A percentile compares a stretch with the other conserved stretches of the same genome.
phyloP scores from a whole-genome alignment of 2,888 invertebrate species.

The Acholoe squamosa region DNA sequence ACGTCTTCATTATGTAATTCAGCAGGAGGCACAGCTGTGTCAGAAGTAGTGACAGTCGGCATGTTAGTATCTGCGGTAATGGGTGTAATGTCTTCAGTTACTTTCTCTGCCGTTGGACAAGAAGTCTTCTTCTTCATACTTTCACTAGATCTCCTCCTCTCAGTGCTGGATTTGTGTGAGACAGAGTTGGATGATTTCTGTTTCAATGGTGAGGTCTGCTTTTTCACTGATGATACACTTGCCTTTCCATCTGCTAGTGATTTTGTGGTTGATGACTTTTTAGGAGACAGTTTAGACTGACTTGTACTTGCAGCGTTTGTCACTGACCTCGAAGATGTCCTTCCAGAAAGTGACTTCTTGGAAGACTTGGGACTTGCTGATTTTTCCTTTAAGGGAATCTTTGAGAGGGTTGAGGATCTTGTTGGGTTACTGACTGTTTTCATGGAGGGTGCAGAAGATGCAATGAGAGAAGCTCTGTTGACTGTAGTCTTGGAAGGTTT shows the following conservation, averaged over 20 bases:
- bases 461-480: background rate
- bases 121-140: background rate
- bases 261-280: background rate
- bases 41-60: too few relatives aligned
- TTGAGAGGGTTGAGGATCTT: background rate
- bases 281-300: background rate
- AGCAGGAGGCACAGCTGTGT: background rate
- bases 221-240: background rate
- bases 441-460: background rate
- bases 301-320: background rate
- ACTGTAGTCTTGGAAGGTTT: slow-evolving; percentile 2
- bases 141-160: background rate
- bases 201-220: background rate
- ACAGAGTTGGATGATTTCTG: background rate
- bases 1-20: background rate
- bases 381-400: background rate
- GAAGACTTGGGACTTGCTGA: background rate
- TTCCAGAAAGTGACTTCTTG: background rate
- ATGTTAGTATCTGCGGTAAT: background rate
- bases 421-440: background rate
- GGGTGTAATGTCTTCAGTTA: background rate
- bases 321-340: background rate
- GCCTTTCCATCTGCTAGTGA: background rate
- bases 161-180: background rate
- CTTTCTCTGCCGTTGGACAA: background rate